phyloP scores from a whole-genome alignment of 2,113 vertebrate species.

The Apus apus region DNA sequence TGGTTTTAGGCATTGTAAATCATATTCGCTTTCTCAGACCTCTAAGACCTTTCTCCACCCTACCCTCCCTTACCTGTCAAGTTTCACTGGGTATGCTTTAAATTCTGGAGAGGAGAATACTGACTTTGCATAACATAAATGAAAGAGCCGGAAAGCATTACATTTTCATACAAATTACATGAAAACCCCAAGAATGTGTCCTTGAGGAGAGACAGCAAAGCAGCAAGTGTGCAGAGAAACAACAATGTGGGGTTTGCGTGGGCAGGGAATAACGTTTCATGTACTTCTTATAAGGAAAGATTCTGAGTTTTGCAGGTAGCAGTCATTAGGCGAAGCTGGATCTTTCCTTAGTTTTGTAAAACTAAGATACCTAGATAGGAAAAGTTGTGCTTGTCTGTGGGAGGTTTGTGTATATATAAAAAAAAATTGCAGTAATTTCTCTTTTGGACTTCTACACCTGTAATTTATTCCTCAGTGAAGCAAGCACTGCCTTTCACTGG shows the following conservation, averaged over 20 bases:
- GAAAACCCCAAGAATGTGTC: slow-evolving; percentile 31
- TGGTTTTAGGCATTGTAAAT: slow-evolving; percentile 65
- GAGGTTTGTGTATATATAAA: not conserved
- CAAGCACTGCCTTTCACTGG: not conserved
- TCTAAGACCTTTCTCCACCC: slow-evolving; percentile 51
- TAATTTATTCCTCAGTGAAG: not conserved
- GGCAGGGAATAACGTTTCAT: not conserved
- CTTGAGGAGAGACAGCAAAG: slow-evolving; percentile 27
- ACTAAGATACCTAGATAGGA: not conserved
- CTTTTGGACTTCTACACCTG: not conserved
- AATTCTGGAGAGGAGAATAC: slow-evolving; percentile 66
- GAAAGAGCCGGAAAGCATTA: slow-evolving; percentile 14
- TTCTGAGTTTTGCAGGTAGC: not conserved
- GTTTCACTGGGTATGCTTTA: slow-evolving; percentile 71
- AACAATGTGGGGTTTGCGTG: not conserved
- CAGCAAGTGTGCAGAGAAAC: not conserved
- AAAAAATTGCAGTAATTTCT: not conserved
- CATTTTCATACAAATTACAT: slow-evolving; percentile 38
- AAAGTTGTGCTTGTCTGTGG: not conserved
- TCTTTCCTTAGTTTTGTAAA: not conserved
- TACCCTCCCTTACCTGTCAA: slow-evolving; percentile 74
- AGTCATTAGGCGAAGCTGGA: not conserved
- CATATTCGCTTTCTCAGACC: slow-evolving; percentile 59
- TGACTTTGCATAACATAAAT: slow-evolving; percentile 61
- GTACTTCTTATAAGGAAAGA: not conserved